phyloP scores from a whole-genome alignment of 2,888 invertebrate genomes.

The Drosophila birchii region DNA sequence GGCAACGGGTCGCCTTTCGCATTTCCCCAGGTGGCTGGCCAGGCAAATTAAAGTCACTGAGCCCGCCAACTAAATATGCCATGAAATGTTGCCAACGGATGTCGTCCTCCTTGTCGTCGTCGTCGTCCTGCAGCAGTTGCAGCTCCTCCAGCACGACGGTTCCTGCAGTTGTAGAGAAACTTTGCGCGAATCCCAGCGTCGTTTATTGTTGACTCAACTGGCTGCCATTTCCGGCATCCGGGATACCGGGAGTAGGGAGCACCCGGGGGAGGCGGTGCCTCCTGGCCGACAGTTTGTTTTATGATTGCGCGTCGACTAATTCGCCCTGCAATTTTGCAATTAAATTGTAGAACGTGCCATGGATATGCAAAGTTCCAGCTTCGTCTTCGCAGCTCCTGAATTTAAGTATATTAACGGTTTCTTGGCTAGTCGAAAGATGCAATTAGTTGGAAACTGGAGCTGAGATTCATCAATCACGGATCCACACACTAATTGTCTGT shows the following conservation, averaged over 20 bases:
- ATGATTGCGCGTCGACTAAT: slow-evolving; percentile 55
- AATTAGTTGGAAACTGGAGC: slow-evolving; percentile 23
- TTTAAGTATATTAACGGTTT: slow-evolving; percentile 17
- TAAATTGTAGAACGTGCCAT: slow-evolving; percentile 47
- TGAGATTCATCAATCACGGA: slow-evolving; percentile 32
- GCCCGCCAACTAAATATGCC: slow-evolving; percentile 60
- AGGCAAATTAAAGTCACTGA: slow-evolving; percentile 67
- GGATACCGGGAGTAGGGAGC: slow-evolving; percentile 20
- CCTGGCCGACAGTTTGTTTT: slow-evolving; percentile 65
- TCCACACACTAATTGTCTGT: slow-evolving; percentile 30
- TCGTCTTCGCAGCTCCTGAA: slow-evolving; percentile 5
- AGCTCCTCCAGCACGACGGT: slow-evolving; percentile 12
- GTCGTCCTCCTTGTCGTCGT: slow-evolving; percentile 38
- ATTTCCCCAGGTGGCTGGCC: slow-evolving; percentile 40
- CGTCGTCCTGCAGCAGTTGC: slow-evolving; percentile 23
- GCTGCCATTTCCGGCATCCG: slow-evolving; percentile 64
- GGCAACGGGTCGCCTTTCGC: slow-evolving; percentile 14
- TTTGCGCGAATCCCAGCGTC: slow-evolving; percentile 57
- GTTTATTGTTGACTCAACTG: slow-evolving; percentile 72
- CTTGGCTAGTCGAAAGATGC: slow-evolving; percentile 15
- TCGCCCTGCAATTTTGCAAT: slow-evolving; percentile 52
- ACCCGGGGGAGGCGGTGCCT: slow-evolving; percentile 4
- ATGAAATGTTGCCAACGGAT: slow-evolving; percentile 67
- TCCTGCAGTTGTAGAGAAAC: slow-evolving; percentile 42
- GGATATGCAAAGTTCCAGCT: slow-evolving; percentile 29